Base-by-base conservation (phyloP, 30 jellyfish, hydroid and myxozoan species). In the Pelagia noctiluca region DNA sequence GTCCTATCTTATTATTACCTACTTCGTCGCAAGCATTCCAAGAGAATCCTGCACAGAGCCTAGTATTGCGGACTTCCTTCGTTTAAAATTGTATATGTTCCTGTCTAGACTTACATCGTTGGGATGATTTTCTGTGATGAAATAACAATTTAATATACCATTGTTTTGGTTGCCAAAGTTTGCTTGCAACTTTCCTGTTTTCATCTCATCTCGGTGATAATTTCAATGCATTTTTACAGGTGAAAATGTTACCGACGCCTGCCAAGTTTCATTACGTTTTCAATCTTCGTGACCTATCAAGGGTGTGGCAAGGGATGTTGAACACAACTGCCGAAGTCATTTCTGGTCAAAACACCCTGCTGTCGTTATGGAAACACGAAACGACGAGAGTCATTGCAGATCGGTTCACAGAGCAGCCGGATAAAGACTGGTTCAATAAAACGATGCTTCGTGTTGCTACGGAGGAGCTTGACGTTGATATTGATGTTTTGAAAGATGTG, bases 261-360 rank as follows among this genome's bases (percentile, higher is more conserved):
- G 96, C 96, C 18, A 87, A 87, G 36, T 87, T 87, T 69, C 96
- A 87, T 31, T 87, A 87, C 52, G 66, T 87, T 0, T 88, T 88
- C 86, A 88, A 88, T 46, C 87, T 88, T 10, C 90, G 97, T 3
- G 97, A 88, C 52, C 69, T 88, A 42, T 88, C 97, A 3, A 84
- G 97, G 8, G 76, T 88, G 18, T 88, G 97, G 97, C 97, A 88
- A 88, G 97, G 97, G 11, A 80, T 88, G 89, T 83, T 88, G 52
- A 80, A 88, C 75, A 34, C 92, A 21, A 76, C 71, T 42, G 71
- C 83, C 25, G 97, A 88, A 32, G 94, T 88, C 68, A 72, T 88
- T 29, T 28, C 84, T 0, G 48, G 37, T 21, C 77, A 80, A 42
- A 26, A 77, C 23, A 49, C 26, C 2, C 30, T 88, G 54, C 47